Conservation (phyloP, 2,797 vertebrate genomes). For the Erithacus rubecula region DNA sequence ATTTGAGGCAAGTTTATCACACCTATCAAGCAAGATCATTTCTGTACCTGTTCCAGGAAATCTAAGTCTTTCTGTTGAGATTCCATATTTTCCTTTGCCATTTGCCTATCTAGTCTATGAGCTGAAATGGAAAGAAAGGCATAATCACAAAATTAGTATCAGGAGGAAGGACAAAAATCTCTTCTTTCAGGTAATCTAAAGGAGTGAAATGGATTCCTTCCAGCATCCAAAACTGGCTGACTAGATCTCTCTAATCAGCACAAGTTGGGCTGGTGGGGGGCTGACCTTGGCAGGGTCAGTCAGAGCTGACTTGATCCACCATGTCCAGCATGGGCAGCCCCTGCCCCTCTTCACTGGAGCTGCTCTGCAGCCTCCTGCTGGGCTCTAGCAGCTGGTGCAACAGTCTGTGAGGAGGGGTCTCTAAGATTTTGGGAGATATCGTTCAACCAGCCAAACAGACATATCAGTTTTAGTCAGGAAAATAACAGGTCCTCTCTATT, state of each 20-base stretch:
- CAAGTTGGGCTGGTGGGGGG: background rate
- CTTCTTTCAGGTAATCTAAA: background rate
- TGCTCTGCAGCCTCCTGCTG: background rate
- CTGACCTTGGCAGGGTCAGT: background rate
- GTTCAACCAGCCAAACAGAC: background rate
- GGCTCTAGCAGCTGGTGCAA: no score
- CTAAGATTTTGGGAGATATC: background rate
- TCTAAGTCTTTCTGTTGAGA: background rate
- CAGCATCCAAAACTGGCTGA: background rate
- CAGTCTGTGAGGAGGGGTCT: background rate
- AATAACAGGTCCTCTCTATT: background rate
- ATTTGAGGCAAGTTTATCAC: background rate
- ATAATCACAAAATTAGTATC: background rate
- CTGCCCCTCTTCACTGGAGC: background rate
- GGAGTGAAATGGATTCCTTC: background rate
- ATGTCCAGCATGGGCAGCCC: background rate
- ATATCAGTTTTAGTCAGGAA: background rate
- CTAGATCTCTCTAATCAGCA: background rate
- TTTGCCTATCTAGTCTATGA: background rate
- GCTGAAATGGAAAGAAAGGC: background rate
- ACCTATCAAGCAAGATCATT: background rate
- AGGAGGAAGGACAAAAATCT: background rate
- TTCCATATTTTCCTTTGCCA: background rate
- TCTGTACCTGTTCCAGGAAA: background rate
- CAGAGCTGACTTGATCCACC: rapidly evolving